These are phyloP conservation scores for Cynaeus angustus DNA, from an alignment of 2,888 invertebrate genomes.

Conservation along the genomic window DNA sequence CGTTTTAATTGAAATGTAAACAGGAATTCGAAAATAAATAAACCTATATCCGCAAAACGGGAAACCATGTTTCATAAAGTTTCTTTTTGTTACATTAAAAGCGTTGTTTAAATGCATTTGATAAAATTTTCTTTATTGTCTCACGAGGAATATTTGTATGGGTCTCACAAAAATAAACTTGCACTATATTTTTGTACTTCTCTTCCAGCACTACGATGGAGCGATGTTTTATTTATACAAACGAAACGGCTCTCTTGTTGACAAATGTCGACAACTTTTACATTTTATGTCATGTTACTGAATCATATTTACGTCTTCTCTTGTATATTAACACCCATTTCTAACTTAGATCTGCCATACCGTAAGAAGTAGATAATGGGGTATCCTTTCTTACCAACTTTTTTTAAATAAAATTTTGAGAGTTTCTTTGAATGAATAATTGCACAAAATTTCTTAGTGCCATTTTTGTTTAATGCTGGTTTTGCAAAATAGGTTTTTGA, in stretches of 20 bases:
- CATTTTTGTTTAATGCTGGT: too few relatives aligned
- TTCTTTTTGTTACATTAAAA: conserved; percentile 1
- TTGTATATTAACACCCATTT: too few relatives aligned
- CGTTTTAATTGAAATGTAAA: conserved; percentile 29
- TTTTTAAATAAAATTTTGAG: too few relatives aligned
- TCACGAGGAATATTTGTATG: neutral
- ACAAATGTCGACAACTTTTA: too few relatives aligned
- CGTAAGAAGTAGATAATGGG: too few relatives aligned
- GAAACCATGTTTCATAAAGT: neutral
- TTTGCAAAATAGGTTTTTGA: too few relatives aligned
- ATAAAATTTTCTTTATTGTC: conserved; percentile 4
- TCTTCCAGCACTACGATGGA: neutral
- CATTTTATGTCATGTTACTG: too few relatives aligned
- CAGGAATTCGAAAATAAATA: conserved; percentile 12
- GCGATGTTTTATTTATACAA: neutral
- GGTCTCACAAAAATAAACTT: neutral
- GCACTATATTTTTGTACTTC: neutral
- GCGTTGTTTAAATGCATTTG: neutral
- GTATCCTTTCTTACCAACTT: too few relatives aligned
- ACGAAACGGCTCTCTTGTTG: neutral
- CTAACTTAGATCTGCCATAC: too few relatives aligned
- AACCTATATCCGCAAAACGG: neutral
- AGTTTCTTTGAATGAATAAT: too few relatives aligned
- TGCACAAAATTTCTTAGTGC: too few relatives aligned
- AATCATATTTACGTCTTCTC: too few relatives aligned